A percentile compares a stretch with the other conserved stretches of the same genome.
phyloP scores from a whole-genome alignment of 2,888 invertebrate genomes.

The Apamea anceps region DNA sequence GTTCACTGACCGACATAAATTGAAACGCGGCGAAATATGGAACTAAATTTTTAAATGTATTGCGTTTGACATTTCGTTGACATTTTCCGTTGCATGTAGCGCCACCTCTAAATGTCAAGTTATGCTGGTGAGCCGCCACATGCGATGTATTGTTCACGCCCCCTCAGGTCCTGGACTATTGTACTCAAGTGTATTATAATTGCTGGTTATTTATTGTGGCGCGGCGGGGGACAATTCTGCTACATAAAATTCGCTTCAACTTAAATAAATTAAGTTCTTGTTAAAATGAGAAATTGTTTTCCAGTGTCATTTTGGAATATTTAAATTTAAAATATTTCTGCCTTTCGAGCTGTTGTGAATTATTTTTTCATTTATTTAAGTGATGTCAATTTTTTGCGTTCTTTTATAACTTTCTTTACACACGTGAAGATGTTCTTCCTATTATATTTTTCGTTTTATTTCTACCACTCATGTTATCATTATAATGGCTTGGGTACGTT shows the following conservation, averaged over 20 bases:
- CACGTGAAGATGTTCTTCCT: background rate
- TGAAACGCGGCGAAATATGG: slow-evolving; percentile 19
- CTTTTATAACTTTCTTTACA: background rate
- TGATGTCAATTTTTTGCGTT: background rate
- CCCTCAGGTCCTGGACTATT: slow-evolving; percentile 75
- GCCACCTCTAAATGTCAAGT: slow-evolving; percentile 35
- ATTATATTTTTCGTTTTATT: slow-evolving; percentile 1
- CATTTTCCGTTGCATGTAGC: slow-evolving; percentile 46
- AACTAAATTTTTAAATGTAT: background rate
- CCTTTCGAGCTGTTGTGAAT: background rate
- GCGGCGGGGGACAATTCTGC: slow-evolving; percentile 72
- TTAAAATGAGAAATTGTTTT: slow-evolving; percentile 48
- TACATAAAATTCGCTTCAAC: slow-evolving; percentile 67
- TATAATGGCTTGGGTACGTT: background rate
- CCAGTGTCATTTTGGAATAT: slow-evolving; percentile 17
- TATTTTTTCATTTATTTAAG: slow-evolving; percentile 11
- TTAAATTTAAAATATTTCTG: slow-evolving; percentile 1
- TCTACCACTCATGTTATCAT: background rate
- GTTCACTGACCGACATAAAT: slow-evolving; percentile 15
- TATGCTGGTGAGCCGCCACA: slow-evolving; percentile 45
- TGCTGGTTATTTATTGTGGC: slow-evolving; percentile 82
- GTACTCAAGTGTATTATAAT: slow-evolving; percentile 81
- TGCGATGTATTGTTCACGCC: slow-evolving; percentile 75
- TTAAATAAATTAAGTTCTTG: slow-evolving; percentile 64
- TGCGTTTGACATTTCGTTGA: slow-evolving; percentile 25